Evolutionary conservation across 1,140 invertebrate genomes (phyloP).

Genomic region (Eumeta japonica): DNA sequence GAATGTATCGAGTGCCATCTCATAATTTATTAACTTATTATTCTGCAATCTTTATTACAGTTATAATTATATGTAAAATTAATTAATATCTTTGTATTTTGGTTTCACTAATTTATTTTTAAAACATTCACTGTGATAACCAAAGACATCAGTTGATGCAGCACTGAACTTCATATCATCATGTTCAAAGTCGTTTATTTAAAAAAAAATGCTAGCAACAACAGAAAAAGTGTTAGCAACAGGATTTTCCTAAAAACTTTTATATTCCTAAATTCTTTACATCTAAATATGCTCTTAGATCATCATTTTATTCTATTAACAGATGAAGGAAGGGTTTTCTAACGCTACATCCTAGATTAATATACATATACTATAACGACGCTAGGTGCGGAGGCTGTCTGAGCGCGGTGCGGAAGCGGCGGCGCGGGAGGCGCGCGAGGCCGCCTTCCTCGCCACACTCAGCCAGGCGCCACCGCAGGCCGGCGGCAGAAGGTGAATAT

Average conservation of each 20-base stretch:
- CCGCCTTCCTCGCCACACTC: slow-evolving; percentile 76
- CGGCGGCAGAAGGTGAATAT: slow-evolving; percentile 62
- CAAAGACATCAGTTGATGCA: too few relatives aligned
- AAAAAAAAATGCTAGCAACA: too few relatives aligned
- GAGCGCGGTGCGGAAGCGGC: slow-evolving; percentile 74
- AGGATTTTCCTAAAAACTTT: not conserved
- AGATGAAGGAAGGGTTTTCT: not conserved
- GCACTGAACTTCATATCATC: too few relatives aligned
- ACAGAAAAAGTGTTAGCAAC: too few relatives aligned
- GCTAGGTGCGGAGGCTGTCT: slow-evolving; percentile 70
- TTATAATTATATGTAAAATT: too few relatives aligned
- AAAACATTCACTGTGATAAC: too few relatives aligned
- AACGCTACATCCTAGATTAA: not conserved
- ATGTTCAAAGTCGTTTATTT: too few relatives aligned
- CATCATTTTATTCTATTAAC: not conserved
- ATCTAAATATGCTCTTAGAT: not conserved
- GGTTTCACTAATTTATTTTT: too few relatives aligned
- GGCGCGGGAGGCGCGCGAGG: slow-evolving; percentile 67
- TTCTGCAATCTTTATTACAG: too few relatives aligned
- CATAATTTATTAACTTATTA: too few relatives aligned
- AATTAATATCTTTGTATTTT: too few relatives aligned
- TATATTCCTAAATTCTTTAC: not conserved
- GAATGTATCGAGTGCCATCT: too few relatives aligned
- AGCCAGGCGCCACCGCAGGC: slow-evolving; percentile 70
- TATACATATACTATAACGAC: not conserved